Conservation (phyloP, 2,797 vertebrate species). For the Petrocephalus sullivani region DNA sequence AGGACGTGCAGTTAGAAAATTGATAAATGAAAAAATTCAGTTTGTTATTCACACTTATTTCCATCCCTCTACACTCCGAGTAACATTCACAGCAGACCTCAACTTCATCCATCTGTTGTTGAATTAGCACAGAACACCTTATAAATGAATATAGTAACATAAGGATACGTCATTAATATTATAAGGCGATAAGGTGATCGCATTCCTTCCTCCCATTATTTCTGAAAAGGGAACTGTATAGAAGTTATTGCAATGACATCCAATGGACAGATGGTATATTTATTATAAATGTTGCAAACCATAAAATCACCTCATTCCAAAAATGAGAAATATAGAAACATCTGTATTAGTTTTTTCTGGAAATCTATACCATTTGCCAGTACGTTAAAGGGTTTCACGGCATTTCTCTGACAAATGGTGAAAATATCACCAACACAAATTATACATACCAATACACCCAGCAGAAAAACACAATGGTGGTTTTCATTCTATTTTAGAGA, state of each 20-base stretch:
- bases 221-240: not conserved
- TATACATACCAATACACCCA: not conserved
- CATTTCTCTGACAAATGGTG: not conserved
- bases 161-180: not conserved
- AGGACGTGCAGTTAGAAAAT: not conserved
- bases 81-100: not conserved
- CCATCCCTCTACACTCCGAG: not conserved
- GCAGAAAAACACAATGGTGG: not conserved
- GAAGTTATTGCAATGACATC: not conserved
- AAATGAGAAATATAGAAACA: not conserved
- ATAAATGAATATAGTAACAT: not conserved
- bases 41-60: not conserved
- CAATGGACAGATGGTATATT: not conserved
- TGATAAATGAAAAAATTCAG: not conserved
- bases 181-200: not conserved
- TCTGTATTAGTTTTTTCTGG: not conserved
- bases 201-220: not conserved
- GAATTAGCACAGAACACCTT: not conserved
- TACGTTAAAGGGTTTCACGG: not conserved
- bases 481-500: not conserved
- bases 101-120: not conserved
- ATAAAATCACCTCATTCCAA: conserved; percentile 1
- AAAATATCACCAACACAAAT: not conserved
- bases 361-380: not conserved
- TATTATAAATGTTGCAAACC: not conserved